Evolutionary conservation across 2,888 invertebrate genomes (phyloP).

Genomic region (Uropetala carovei): DNA sequence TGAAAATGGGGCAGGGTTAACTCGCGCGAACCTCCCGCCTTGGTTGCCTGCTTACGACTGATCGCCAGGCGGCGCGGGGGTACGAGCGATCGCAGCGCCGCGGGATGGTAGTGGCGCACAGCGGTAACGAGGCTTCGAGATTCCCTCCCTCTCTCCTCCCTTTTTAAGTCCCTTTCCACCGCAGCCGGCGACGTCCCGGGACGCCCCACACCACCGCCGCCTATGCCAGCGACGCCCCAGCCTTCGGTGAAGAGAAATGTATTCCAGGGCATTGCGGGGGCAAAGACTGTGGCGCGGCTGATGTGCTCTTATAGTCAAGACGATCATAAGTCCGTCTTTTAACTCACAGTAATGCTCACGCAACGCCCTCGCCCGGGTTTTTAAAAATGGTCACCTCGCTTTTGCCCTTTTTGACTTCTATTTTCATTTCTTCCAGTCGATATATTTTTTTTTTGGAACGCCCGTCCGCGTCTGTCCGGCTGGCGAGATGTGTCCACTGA

Average conservation of each 20-base stretch:
- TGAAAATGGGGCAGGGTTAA: slow-evolving; percentile 17
- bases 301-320: not conserved
- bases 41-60: slow-evolving; percentile 53
- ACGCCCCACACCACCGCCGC: slow-evolving; percentile 9
- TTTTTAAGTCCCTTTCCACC: not conserved
- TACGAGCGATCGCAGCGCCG: slow-evolving; percentile 56
- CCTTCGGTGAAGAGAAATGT: slow-evolving; percentile 45
- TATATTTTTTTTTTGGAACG: not conserved
- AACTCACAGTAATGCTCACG: not conserved
- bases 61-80: slow-evolving; percentile 31
- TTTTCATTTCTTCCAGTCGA: too few relatives aligned
- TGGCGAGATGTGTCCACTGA: not conserved
- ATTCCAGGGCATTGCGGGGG: slow-evolving; percentile 49
- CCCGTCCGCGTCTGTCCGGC: not conserved
- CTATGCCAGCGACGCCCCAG: slow-evolving; percentile 40
- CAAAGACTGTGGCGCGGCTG: slow-evolving; percentile 4
- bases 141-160: not conserved
- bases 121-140: slow-evolving; percentile 47
- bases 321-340: slow-evolving; percentile 28
- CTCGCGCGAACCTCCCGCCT: slow-evolving; percentile 51
- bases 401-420: too few relatives aligned
- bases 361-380: not conserved
- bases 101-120: slow-evolving; percentile 44
- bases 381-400: not conserved
- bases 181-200: slow-evolving; percentile 17